A percentile compares a stretch with the other conserved stretches of the same genome.
Conservation (phyloP, 2,113 vertebrate genomes). For the Sphyrna mokarran region DNA sequence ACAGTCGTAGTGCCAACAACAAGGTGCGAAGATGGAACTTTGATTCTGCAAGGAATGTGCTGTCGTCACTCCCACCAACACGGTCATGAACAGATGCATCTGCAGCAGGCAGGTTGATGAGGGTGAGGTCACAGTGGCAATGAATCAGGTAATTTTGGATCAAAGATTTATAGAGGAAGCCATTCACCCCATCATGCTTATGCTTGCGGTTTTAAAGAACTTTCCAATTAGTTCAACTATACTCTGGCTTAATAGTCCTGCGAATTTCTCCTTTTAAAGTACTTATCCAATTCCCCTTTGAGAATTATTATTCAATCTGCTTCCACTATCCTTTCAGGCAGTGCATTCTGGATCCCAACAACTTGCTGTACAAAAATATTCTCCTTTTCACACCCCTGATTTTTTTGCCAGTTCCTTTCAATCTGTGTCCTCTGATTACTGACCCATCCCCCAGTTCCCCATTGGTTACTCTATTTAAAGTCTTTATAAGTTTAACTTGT, state of each 20-base stretch:
- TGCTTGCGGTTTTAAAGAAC: background rate
- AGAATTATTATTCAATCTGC: background rate
- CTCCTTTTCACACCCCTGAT: background rate
- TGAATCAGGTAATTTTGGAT: no score
- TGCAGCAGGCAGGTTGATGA: no score
- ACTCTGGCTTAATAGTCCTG: background rate
- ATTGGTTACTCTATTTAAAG: background rate
- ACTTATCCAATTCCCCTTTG: background rate
- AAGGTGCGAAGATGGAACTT: no score
- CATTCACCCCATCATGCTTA: background rate
- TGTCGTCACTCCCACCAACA: no score
- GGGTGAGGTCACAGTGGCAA: no score
- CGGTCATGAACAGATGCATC: no score
- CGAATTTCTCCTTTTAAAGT: background rate
- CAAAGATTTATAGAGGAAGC: no score
- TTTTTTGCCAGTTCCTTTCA: background rate
- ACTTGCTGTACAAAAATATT: background rate
- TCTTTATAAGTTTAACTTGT: background rate
- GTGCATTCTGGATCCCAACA: background rate
- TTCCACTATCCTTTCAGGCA: background rate
- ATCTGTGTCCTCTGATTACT: background rate
- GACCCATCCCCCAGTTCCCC: background rate
- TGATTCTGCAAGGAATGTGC: no score
- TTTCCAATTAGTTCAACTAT: background rate
- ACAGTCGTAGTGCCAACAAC: no score